Percentiles rank a stretch among this genome's conserved stretches.
Evolutionary conservation across 2,113 vertebrate species (phyloP).

Genomic region (Candoia aspera): DNA sequence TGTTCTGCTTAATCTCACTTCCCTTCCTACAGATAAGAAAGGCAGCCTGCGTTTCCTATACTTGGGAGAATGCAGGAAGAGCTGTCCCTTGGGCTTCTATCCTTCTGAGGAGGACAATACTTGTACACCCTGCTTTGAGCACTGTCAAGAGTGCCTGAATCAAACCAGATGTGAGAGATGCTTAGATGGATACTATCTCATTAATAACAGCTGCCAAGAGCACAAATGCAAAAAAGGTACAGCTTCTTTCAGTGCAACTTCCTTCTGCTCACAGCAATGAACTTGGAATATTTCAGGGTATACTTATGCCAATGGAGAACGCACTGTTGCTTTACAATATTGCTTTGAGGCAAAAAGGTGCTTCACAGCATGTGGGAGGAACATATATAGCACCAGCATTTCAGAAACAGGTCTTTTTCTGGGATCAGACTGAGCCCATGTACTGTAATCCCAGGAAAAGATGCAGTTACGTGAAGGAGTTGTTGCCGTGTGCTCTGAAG

Average conservation of each 20-base stretch:
- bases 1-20: not conserved
- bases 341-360: not conserved
- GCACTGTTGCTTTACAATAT: not conserved
- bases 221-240: slow-evolving; percentile 81
- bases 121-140: slow-evolving; percentile 77
- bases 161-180: slow-evolving; percentile 77
- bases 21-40: slow-evolving; percentile 74
- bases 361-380: not conserved
- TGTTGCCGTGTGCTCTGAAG: not conserved
- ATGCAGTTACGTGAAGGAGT: not conserved
- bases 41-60: slow-evolving; percentile 75
- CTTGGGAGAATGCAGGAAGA: slow-evolving; percentile 76
- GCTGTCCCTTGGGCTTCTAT: slow-evolving; percentile 77
- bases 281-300: not conserved
- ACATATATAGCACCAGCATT: not conserved
- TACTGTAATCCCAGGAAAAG: not conserved
- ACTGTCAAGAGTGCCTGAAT: slow-evolving; percentile 79
- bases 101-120: slow-evolving; percentile 48
- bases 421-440: not conserved
- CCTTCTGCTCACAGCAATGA: not conserved
- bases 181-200: slow-evolving; percentile 67
- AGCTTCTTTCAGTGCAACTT: not conserved
- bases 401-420: not conserved
- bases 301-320: not conserved
- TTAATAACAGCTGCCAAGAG: slow-evolving; percentile 75